A percentile compares a stretch with the other conserved stretches of the same genome.
These are phyloP conservation scores for Harpegnathos saltator DNA, from an alignment of 1,140 invertebrate genomes.

Conservation along the genomic window DNA sequence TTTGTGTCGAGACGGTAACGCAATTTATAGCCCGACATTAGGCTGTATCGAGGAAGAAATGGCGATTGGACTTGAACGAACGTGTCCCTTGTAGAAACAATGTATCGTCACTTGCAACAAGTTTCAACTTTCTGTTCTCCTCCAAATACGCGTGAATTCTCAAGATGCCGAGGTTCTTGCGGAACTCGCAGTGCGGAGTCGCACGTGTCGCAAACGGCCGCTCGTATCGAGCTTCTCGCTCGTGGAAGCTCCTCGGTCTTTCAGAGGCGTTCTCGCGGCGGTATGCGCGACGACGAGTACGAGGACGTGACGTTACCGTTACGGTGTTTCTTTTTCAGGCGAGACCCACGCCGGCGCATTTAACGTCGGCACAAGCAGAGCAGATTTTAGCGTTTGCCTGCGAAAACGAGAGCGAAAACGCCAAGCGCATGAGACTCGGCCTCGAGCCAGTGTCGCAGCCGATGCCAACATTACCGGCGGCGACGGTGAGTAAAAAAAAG, in stretches of 20 bases:
- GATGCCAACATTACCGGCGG: constrained; percentile 90
- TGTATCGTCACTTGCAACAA: no score
- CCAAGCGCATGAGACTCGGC: constrained; percentile 97
- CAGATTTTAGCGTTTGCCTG: constrained; percentile 97
- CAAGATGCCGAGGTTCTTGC: no score
- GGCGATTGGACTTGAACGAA: no score
- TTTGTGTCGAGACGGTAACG: no score
- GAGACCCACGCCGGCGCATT: constrained; percentile 97
- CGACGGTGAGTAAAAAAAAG: constrained; percentile 85
- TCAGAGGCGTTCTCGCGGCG: constrained; percentile 28
- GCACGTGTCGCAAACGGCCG: no score
- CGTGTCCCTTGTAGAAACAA: no score
- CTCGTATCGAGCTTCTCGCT: not conserved
- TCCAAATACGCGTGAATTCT: no score
- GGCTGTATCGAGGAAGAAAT: no score
- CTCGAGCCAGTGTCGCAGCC: constrained; percentile 97
- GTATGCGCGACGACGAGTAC: constrained; percentile 28
- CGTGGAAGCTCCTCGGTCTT: no score
- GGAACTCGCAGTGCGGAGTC: no score
- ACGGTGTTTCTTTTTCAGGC: constrained; percentile 87
- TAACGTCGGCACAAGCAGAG: constrained; percentile 98
- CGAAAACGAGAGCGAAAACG: constrained; percentile 98
- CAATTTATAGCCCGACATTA: no score
- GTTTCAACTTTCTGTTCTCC: no score
- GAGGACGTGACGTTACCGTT: constrained; percentile 50